These are phyloP conservation scores for Sycophila texana DNA, from an alignment of 2,888 invertebrate genomes.

Conservation along the genomic window DNA sequence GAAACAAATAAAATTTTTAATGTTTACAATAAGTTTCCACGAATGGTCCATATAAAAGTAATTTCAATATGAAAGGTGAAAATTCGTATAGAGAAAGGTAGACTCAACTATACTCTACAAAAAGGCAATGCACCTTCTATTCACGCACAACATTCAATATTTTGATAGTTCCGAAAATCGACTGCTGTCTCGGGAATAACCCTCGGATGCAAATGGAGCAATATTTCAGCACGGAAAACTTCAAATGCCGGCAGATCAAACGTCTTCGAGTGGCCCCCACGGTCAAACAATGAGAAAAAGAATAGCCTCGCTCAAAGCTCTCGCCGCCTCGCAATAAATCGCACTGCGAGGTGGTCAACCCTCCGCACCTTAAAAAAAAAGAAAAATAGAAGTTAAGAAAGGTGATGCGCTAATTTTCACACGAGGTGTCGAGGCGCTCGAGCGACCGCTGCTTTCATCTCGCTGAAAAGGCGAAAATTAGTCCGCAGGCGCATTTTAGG, in stretches of 20 bases:
- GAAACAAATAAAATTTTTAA: too few species aligned
- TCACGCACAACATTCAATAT: not conserved
- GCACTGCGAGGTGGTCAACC: constrained; percentile 10
- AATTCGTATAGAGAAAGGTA: too few species aligned
- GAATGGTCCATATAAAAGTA: too few species aligned
- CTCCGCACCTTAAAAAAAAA: not conserved
- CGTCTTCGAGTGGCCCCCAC: not conserved
- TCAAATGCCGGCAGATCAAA: constrained; percentile 14
- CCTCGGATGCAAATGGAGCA: constrained; percentile 23
- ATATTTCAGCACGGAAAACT: constrained; percentile 18
- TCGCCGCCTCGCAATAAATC: constrained; percentile 27
- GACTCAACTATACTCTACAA: too few species aligned
- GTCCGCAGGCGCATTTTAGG: constrained; percentile 15
- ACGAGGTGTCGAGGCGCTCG: constrained; percentile 9
- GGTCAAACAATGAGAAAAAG: constrained; percentile 9
- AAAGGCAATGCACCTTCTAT: too few species aligned
- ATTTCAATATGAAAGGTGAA: too few species aligned
- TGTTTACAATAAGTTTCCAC: too few species aligned
- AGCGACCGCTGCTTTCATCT: not conserved
- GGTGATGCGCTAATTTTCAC: constrained; percentile 45
- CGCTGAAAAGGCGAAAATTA: constrained; percentile 29
- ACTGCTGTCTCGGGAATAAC: not conserved
- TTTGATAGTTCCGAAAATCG: constrained; percentile 5
- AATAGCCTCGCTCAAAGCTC: constrained; percentile 32
- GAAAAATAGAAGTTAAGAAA: constrained; percentile 7